Conservation (phyloP, 2,113 vertebrate genomes). For the Sander vitreus region DNA sequence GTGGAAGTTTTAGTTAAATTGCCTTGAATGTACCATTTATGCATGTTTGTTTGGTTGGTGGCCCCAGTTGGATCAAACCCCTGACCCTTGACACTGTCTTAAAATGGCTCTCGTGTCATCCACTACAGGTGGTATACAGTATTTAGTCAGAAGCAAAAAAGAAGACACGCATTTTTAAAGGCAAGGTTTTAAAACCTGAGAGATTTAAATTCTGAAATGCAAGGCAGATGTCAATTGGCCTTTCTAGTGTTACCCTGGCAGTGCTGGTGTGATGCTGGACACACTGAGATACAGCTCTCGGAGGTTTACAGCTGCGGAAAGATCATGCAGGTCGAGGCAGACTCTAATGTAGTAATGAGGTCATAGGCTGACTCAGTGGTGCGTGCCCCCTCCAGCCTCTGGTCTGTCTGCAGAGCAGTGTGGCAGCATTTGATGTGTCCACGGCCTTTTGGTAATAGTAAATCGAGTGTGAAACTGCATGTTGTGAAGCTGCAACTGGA, state of each 20-base stretch:
- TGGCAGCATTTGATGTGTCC: conserved; percentile 55
- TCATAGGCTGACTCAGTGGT: conserved; percentile 44
- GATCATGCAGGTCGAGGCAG: conserved; percentile 24
- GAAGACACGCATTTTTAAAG: background rate
- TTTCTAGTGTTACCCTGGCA: background rate
- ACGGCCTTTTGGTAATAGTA: conserved; percentile 67
- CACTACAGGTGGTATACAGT: background rate
- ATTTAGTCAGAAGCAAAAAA: background rate
- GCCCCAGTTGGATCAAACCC: background rate
- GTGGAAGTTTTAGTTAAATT: conserved; percentile 14
- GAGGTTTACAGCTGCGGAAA: conserved; percentile 1
- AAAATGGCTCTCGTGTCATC: background rate
- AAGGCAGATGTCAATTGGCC: background rate
- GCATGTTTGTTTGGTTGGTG: background rate
- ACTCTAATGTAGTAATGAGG: conserved; percentile 41
- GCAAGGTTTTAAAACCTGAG: background rate
- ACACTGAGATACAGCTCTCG: background rate
- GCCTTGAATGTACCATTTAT: background rate
- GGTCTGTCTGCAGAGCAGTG: conserved; percentile 23
- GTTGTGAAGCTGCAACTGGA: conserved; percentile 55
- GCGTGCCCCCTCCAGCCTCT: conserved; percentile 47
- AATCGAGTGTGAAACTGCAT: conserved; percentile 75
- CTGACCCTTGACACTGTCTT: background rate
- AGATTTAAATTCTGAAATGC: conserved; percentile 1
- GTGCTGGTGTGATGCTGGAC: background rate